Evolutionary conservation across 2,113 vertebrate genomes (phyloP), one percentile per base, ranked within the genome.

Genomic region (Sebastes schlegelii): DNA sequence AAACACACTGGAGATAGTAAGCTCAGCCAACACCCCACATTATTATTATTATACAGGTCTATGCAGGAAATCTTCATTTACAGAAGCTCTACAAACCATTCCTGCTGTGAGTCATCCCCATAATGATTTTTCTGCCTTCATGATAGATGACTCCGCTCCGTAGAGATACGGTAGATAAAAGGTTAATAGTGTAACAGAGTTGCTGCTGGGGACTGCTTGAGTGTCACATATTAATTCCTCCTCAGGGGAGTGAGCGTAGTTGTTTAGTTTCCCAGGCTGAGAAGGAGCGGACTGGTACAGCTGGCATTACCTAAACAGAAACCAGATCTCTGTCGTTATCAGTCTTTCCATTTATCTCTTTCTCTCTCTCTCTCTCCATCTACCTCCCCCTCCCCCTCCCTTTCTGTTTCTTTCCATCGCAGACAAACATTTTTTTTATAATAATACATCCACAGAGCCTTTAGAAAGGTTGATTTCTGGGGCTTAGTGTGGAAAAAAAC

Each of bases 261-360:
- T 76, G 82, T 84, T 91, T 71, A 52, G 48, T 65, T 92, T 90
- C 74, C 63, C 84, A 85, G 70, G 55, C 74, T 74, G 74, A 68
- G 82, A 66, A 11, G 42, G 62, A 83, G 48, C 68, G 64, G 43
- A 62, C 78, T 84, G 88, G 88, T 83, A 79, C 74, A 79, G 78
- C 83, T 83, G 86, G 84, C 79, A 80, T 55, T 21, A 63, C 58
- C 80, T 43, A 49, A 86, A 88, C 88, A 88, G 61, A 89, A 92
- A 86, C 84, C 73, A 71, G 74, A 89, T 79, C 83, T 86, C 52
- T 48, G 17, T 17, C 13, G 42, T 84, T 87, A 74, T 89, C 77
- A 61, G 43, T 14, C 68, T 64, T 2, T 57, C 8, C 43, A 26
- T 77, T 81, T 80, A 61, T 81, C 74, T 84, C 58, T 48, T 14